phyloP scores from a whole-genome alignment of 2,113 vertebrate species.

The Aegotheles bennettii region DNA sequence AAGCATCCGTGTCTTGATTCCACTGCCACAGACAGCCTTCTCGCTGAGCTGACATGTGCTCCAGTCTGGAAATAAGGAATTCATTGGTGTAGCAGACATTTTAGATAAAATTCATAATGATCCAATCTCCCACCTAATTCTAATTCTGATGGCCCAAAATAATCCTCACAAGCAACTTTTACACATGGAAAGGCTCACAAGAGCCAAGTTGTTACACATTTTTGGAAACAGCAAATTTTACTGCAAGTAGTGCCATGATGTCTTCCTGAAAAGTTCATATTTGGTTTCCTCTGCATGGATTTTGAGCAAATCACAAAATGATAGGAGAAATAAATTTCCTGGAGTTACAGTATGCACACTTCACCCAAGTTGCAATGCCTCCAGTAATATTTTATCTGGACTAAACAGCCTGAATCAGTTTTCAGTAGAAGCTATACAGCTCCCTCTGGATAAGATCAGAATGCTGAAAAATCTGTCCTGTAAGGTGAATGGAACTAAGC shows the following conservation, averaged over 20 bases:
- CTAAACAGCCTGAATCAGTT: not conserved
- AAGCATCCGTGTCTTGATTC: constrained; percentile 94
- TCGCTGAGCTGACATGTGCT: constrained; percentile 96
- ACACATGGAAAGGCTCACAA: accelerated
- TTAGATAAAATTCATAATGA: not conserved
- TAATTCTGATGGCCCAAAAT: not conserved
- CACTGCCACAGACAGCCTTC: constrained; percentile 90
- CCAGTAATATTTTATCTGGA: not conserved
- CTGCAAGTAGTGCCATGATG: not conserved
- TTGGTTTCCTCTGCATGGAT: not conserved
- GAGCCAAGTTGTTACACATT: not conserved
- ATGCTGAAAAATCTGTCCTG: not conserved
- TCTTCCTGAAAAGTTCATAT: not conserved
- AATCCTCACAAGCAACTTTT: not conserved
- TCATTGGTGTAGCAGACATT: not conserved
- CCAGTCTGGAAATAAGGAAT: constrained; percentile 82
- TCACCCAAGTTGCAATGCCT: not conserved
- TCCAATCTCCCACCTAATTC: not conserved
- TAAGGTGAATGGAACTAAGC: not conserved
- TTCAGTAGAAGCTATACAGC: not conserved
- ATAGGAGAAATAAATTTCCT: not conserved
- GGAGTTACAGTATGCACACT: not conserved
- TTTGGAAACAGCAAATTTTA: not conserved
- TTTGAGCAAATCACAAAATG: not conserved
- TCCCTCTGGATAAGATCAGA: not conserved